Conservation (phyloP, 2,113 vertebrate genomes). For the Paralichthys olivaceus region DNA sequence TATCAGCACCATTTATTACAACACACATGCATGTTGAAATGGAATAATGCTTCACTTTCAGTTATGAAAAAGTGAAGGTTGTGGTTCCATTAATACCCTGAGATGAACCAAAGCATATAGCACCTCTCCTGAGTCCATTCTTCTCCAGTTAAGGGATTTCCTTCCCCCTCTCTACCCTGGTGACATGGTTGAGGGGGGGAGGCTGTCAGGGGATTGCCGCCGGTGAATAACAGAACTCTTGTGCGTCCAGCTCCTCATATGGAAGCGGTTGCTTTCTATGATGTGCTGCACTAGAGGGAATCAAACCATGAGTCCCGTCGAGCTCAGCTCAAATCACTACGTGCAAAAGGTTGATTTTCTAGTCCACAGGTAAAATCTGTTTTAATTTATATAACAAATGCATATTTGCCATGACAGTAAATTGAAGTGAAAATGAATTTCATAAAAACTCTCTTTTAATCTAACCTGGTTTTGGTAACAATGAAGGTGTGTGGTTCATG, state of each 20-base stretch:
- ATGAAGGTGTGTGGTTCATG: not conserved
- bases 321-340: not conserved
- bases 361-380: not conserved
- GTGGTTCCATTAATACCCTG: constrained; percentile 64
- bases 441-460: not conserved
- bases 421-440: not conserved
- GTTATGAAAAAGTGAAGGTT: constrained; percentile 52
- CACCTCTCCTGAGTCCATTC: constrained; percentile 62
- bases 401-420: constrained; percentile 24
- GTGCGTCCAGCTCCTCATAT: constrained; percentile 15
- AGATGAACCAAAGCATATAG: constrained; percentile 59
- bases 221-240: constrained; percentile 43
- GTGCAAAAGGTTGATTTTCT: constrained; percentile 14
- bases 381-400: constrained; percentile 1
- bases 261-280: constrained; percentile 23
- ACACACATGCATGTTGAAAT: constrained; percentile 38
- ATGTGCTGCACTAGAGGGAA: constrained; percentile 4
- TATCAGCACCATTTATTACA: constrained; percentile 57
- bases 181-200: constrained; percentile 33
- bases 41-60: constrained; percentile 60
- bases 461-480: not conserved
- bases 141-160: constrained; percentile 65
- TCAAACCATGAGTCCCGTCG: not conserved
- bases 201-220: constrained; percentile 24
- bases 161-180: constrained; percentile 30